Conservation (phyloP, 2,797 vertebrate genomes). For the Malurus leucopterus region DNA sequence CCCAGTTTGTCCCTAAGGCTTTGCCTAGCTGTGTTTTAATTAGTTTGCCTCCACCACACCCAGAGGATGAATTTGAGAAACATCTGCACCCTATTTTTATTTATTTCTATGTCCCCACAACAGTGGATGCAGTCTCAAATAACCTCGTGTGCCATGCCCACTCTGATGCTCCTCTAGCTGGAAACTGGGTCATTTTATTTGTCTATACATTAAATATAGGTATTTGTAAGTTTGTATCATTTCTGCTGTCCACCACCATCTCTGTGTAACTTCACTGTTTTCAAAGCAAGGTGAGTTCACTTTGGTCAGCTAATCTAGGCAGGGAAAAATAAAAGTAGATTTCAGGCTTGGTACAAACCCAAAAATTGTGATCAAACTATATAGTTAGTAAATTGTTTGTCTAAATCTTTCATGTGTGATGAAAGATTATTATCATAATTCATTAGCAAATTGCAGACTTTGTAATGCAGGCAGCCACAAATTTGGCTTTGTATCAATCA, state of each 20-base stretch:
- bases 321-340: slow-evolving; percentile 60
- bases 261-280: background rate
- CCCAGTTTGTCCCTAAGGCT: background rate
- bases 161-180: background rate
- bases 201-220: background rate
- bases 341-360: slow-evolving; percentile 67
- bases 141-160: background rate
- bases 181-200: background rate
- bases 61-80: background rate
- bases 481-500: slow-evolving; percentile 81
- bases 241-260: slow-evolving; percentile 5
- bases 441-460: slow-evolving; percentile 81
- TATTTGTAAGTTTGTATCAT: background rate
- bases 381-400: slow-evolving; percentile 78
- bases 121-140: background rate
- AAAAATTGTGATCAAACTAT: slow-evolving; percentile 77
- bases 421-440: slow-evolving; percentile 81
- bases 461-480: slow-evolving; percentile 76
- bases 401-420: slow-evolving; percentile 80
- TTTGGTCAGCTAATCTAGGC: slow-evolving; percentile 29
- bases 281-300: slow-evolving; percentile 31
- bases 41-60: background rate
- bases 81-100: background rate
- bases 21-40: background rate
- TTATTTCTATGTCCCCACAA: background rate